Evolutionary conservation across 2,797 vertebrate genomes (phyloP).

Genomic region (Lemur catta): DNA sequence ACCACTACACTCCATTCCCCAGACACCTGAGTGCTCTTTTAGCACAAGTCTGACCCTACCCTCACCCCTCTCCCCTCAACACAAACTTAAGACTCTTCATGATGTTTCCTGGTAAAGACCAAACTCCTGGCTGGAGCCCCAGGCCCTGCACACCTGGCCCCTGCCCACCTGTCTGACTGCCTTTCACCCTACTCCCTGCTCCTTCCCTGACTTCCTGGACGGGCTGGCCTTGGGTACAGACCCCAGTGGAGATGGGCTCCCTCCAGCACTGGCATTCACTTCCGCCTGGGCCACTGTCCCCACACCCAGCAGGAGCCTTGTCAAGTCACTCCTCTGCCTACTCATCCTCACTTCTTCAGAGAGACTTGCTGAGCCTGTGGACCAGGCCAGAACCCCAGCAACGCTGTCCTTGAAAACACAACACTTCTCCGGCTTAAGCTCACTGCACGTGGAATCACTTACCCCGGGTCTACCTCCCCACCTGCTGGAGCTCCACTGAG

Average conservation of each 20-base stretch:
- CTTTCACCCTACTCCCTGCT: background rate
- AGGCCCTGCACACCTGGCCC: background rate
- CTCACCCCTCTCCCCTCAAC: background rate
- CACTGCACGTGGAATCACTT: background rate
- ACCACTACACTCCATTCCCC: background rate
- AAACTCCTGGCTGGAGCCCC: background rate
- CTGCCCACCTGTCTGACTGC: background rate
- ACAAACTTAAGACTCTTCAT: background rate
- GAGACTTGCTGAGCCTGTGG: background rate
- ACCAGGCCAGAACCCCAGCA: background rate
- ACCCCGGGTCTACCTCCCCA: fast-evolving
- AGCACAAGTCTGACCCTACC: background rate
- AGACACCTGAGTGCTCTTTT: background rate
- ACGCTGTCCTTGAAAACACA: background rate
- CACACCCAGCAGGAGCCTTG: background rate
- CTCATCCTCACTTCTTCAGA: background rate
- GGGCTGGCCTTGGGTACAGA: background rate
- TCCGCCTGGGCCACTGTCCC: background rate
- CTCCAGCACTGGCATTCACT: background rate
- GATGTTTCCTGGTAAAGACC: background rate
- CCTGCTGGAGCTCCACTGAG: background rate
- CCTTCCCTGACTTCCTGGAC: background rate
- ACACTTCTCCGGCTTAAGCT: background rate
- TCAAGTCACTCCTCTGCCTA: background rate
- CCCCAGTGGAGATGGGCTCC: background rate